phyloP scores from a whole-genome alignment of 1,140 invertebrate species.

The Propsilocerus akamusi region DNA sequence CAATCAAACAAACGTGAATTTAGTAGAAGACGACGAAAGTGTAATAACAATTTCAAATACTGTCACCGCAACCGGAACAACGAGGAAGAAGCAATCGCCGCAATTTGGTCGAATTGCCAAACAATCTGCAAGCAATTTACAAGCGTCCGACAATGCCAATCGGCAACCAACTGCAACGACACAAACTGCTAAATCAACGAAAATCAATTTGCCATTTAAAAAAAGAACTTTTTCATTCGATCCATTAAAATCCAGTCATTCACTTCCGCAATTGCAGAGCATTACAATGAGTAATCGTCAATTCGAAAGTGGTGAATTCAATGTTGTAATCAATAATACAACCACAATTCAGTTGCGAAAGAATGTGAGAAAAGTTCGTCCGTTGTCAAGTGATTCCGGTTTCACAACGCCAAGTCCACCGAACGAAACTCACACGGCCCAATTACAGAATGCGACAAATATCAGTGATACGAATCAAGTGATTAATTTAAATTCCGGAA shows the following conservation, averaged over 20 bases:
- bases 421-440: not conserved
- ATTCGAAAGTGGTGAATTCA: not conserved
- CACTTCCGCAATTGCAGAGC: constrained; percentile 1
- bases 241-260: constrained; percentile 1
- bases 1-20: not conserved
- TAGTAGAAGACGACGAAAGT: too few species aligned
- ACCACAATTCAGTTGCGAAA: not conserved
- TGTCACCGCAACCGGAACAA: not conserved
- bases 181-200: not conserved
- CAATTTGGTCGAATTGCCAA: not conserved
- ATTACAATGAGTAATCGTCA: not conserved
- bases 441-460: not conserved
- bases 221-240: too few species aligned
- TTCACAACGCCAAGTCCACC: not conserved
- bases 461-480: not conserved
- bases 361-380: not conserved
- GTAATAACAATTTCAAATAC: too few species aligned
- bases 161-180: not conserved
- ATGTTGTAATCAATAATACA: not conserved
- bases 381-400: not conserved
- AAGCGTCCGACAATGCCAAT: not conserved
- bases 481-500: not conserved
- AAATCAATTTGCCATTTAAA: not conserved
- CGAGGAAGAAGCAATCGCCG: not conserved
- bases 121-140: too few species aligned